phyloP scores from a whole-genome alignment of 2,797 vertebrate species.

The Smutsia gigantea region DNA sequence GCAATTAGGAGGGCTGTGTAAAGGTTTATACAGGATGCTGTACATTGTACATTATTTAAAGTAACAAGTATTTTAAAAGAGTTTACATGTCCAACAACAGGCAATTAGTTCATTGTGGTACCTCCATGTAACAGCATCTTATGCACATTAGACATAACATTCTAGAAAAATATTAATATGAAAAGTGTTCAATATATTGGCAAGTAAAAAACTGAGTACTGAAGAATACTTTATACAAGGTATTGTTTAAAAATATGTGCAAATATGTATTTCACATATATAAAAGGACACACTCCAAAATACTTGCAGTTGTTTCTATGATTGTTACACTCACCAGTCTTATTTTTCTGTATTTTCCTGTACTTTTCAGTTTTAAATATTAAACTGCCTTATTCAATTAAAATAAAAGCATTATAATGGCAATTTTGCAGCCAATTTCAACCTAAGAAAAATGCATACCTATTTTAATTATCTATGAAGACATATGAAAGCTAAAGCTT shows the following conservation, averaged over 20 bases:
- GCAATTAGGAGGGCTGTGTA: neutral
- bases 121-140: neutral
- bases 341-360: neutral
- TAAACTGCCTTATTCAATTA: neutral
- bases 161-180: neutral
- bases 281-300: neutral
- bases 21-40: neutral
- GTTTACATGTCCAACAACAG: neutral
- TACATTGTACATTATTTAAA: neutral
- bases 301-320: neutral
- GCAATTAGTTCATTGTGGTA: neutral
- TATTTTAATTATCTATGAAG: constrained; percentile 19
- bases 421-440: neutral
- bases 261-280: neutral
- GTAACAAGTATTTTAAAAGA: neutral
- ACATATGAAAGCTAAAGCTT: neutral
- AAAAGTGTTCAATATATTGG: neutral
- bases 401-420: neutral
- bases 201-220: neutral
- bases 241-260: neutral
- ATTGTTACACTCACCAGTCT: neutral
- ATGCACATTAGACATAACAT: neutral
- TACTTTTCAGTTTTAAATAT: neutral
- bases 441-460: neutral
- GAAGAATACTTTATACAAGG: neutral